Conservation (phyloP, 2,797 vertebrate species). For the Poeciliopsis infans region DNA sequence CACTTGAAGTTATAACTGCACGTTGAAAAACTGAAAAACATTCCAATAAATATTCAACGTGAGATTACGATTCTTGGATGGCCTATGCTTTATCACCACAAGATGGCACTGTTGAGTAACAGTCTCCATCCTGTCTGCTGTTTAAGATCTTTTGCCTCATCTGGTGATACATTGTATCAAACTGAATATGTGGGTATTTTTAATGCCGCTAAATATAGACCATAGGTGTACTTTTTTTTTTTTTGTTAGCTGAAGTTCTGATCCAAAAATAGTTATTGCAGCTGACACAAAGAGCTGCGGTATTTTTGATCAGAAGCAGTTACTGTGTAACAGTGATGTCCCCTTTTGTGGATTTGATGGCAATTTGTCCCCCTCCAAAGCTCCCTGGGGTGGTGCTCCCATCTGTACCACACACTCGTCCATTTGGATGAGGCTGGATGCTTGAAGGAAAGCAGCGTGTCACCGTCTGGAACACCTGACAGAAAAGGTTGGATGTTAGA, state of each 20-base stretch:
- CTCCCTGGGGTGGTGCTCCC: slow-evolving; percentile 32
- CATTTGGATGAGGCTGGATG: slow-evolving; percentile 25
- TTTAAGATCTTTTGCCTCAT: slow-evolving; percentile 24
- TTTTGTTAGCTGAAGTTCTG: background rate
- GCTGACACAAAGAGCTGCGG: background rate
- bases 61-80: background rate
- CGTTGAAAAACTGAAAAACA: background rate
- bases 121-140: background rate
- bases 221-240: background rate
- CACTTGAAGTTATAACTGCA: background rate
- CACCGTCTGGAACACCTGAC: slow-evolving; percentile 24
- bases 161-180: background rate
- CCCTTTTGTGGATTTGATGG: slow-evolving; percentile 24
- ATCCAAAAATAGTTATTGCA: slow-evolving; percentile 20
- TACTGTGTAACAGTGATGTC: slow-evolving; percentile 13
- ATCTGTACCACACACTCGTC: slow-evolving; percentile 44
- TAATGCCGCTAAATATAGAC: slow-evolving; percentile 21
- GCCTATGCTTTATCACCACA: slow-evolving; percentile 44
- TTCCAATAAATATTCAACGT: slow-evolving; percentile 25
- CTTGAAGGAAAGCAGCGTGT: background rate
- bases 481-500: slow-evolving; percentile 32
- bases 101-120: slow-evolving; percentile 60
- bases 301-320: slow-evolving; percentile 13
- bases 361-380: slow-evolving; percentile 47
- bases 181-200: slow-evolving; percentile 8